Evolutionary conservation across 2,888 invertebrate species (phyloP).

Genomic region (Nasonia oneida): DNA sequence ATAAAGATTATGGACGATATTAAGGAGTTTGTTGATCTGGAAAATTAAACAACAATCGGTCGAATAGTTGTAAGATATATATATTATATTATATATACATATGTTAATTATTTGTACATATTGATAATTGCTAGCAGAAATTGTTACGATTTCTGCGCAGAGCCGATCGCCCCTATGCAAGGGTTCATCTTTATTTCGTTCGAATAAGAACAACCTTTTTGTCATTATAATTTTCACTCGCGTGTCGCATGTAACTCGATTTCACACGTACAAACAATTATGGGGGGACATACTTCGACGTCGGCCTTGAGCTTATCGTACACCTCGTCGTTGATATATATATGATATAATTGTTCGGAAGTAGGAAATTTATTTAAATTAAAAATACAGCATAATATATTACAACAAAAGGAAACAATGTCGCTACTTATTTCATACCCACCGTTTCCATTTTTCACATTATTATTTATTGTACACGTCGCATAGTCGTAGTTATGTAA

Average conservation of each 20-base stretch:
- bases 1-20: no score
- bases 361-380: slow-evolving; percentile 64
- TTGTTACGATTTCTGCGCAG: slow-evolving; percentile 14
- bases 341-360: slow-evolving; percentile 60
- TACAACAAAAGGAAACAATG: slow-evolving; percentile 62
- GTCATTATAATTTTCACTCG: slow-evolving; percentile 10
- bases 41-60: not conserved
- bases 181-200: slow-evolving; percentile 30
- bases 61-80: slow-evolving; percentile 61
- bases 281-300: not conserved
- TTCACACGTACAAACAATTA: not conserved
- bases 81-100: slow-evolving; percentile 64
- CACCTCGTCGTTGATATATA: not conserved
- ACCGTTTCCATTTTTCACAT: not conserved
- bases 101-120: slow-evolving; percentile 74
- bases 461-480: slow-evolving; percentile 26
- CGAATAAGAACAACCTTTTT: slow-evolving; percentile 36
- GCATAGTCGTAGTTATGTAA: not conserved
- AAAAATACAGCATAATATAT: slow-evolving; percentile 66
- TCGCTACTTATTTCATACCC: not conserved
- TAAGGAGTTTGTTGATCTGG: not conserved
- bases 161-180: slow-evolving; percentile 32
- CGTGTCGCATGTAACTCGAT: not conserved
- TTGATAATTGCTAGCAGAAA: slow-evolving; percentile 63
- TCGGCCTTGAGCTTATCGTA: not conserved